A percentile compares a stretch with the other conserved stretches of the same genome.
Conservation (phyloP, 2,113 vertebrate genomes). For the Ammospiza nelsoni region DNA sequence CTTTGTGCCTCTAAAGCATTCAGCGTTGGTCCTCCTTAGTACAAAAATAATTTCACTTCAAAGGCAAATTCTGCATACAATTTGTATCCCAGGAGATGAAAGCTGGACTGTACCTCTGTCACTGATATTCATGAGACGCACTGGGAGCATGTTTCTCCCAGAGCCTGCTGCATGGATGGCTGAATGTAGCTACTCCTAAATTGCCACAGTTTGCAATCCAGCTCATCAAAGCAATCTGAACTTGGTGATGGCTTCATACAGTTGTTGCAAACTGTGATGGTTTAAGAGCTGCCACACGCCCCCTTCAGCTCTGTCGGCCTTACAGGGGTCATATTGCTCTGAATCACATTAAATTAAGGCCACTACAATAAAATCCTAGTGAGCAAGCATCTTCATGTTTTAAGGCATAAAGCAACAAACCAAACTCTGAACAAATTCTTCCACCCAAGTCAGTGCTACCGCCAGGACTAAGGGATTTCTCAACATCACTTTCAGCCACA, state of each 20-base stretch:
- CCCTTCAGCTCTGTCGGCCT: neutral
- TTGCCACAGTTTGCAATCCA: neutral
- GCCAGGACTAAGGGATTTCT: neutral
- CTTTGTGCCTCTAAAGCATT: neutral
- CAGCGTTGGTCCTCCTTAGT: neutral
- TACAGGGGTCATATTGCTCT: neutral
- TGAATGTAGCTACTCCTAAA: neutral
- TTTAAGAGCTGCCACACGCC: neutral
- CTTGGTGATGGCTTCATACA: neutral
- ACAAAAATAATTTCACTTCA: neutral
- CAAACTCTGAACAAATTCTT: neutral
- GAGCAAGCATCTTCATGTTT: neutral
- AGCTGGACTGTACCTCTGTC: neutral
- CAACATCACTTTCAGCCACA: neutral
- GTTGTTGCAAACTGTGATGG: neutral
- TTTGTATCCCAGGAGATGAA: neutral
- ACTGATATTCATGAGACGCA: neutral
- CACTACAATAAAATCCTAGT: neutral
- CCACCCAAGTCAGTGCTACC: neutral
- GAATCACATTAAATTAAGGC: neutral
- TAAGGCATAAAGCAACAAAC: neutral
- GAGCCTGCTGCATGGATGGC: neutral
- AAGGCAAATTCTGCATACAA: neutral
- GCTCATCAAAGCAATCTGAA: neutral
- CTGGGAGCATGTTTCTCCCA: neutral